Percentiles rank a stretch among this genome's conserved stretches.
Conservation (phyloP, 2,113 vertebrate species). For the Equus przewalskii region DNA sequence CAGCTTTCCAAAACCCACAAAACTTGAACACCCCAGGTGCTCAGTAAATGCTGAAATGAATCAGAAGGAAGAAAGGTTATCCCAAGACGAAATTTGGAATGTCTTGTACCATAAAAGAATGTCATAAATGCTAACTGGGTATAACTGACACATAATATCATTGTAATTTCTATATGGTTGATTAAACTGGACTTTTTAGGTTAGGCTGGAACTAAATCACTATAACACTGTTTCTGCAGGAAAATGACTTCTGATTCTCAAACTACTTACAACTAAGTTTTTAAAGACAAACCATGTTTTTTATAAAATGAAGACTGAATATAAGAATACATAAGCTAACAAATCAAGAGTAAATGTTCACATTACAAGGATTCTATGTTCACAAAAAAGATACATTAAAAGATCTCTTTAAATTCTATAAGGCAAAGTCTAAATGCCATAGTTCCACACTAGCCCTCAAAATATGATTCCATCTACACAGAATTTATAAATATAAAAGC, state of each 20-base stretch:
- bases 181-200: background rate
- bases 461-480: background rate
- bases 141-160: background rate
- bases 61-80: background rate
- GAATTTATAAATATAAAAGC: background rate
- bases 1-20: conserved; percentile 21
- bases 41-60: conserved; percentile 1
- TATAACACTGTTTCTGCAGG: background rate
- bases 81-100: conserved; percentile 26
- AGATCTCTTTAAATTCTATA: conserved; percentile 11
- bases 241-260: conserved; percentile 45
- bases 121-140: background rate
- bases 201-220: conserved; percentile 15
- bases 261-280: conserved; percentile 3
- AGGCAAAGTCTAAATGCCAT: background rate
- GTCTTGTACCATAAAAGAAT: background rate
- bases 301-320: background rate
- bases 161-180: background rate
- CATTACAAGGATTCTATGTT: background rate
- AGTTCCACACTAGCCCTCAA: background rate
- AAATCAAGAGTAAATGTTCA: conserved; percentile 19
- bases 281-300: conserved; percentile 9
- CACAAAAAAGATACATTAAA: conserved; percentile 4
- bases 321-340: conserved; percentile 4
- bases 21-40: background rate